phyloP scores from a whole-genome alignment of 2,888 invertebrate genomes.

The Molanna angustata region DNA sequence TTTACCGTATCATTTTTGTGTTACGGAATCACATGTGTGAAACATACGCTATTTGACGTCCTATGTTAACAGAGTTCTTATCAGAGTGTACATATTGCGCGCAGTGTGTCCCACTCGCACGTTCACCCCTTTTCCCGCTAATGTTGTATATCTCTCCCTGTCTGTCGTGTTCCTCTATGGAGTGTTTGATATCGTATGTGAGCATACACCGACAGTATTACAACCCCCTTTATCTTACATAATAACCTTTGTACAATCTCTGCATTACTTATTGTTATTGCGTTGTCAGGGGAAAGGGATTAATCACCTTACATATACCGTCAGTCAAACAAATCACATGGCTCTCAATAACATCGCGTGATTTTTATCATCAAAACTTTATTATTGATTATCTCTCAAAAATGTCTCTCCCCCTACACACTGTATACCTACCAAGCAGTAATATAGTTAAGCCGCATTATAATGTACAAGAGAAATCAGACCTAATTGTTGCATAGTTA shows the following conservation, averaged over 20 bases:
- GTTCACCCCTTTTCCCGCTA: constrained; percentile 8
- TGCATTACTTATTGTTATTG: constrained; percentile 10
- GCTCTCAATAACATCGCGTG: no score
- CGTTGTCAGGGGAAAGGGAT: constrained; percentile 1
- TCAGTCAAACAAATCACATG: no score
- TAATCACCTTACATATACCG: no score
- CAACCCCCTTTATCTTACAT: constrained; percentile 11
- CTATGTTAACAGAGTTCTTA: constrained; percentile 22
- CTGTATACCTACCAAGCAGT: no score
- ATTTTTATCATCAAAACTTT: no score
- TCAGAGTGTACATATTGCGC: constrained; percentile 19
- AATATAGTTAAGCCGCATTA: no score
- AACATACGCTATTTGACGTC: constrained; percentile 15
- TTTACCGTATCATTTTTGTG: no score
- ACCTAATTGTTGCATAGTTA: no score
- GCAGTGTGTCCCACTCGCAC: constrained; percentile 15
- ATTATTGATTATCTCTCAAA: no score
- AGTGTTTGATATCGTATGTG: constrained; percentile 1
- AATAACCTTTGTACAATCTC: constrained; percentile 20
- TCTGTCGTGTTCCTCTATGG: background rate
- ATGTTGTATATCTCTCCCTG: constrained; percentile 1
- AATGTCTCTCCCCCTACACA: no score
- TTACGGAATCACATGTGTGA: constrained; percentile 17
- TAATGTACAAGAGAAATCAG: no score
- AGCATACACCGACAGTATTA: background rate